Base-by-base conservation (phyloP, 2,888 invertebrate genomes). In the Pycnomerus fuliginosus region DNA sequence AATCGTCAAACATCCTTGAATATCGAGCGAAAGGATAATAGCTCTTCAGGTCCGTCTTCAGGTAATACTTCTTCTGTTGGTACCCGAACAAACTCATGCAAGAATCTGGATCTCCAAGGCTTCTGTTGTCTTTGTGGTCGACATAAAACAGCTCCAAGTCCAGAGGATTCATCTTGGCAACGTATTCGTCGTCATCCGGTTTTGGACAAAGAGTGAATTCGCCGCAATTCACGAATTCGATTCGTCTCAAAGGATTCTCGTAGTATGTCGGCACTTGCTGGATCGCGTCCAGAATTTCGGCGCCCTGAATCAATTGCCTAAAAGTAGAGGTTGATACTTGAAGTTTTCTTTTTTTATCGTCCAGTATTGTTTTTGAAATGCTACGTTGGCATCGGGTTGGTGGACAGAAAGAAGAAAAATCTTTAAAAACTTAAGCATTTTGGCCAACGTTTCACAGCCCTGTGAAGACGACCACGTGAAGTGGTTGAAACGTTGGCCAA, bases 301-400 rank as follows among this genome's bases (percentile, higher is more conserved):
- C 80, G 1, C 86, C 87, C 53, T 83, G 83, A 20, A 86, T 73
- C 2, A 86, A 71, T 69, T 84, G 82, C n/a, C n/a, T n/a, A n/a
- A n/a, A n/a, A n/a, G n/a, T n/a, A n/a, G n/a, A n/a, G n/a, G n/a
- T n/a, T n/a, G n/a, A n/a, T n/a, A n/a, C n/a, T n/a, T n/a, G n/a
- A n/a, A n/a, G n/a, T n/a, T n/a, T n/a, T n/a, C n/a, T n/a, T n/a
- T n/a, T n/a, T n/a, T n/a, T n/a, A n/a, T n/a, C n/a, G n/a, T n/a
- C n/a, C n/a, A n/a, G n/a, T n/a, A n/a, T n/a, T n/a, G n/a, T n/a
- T n/a, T n/a, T n/a, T n/a, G n/a, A n/a, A n/a, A n/a, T n/a, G n/a
- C n/a, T n/a, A n/a, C n/a, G n/a, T n/a, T n/a, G n/a, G n/a, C n/a
- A n/a, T n/a, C n/a, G n/a, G n/a, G n/a, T n/a, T n/a, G n/a, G n/a